phyloP scores from a whole-genome alignment of 92 coral and sea anemone genomes.

The Zoanthus solanderi region DNA sequence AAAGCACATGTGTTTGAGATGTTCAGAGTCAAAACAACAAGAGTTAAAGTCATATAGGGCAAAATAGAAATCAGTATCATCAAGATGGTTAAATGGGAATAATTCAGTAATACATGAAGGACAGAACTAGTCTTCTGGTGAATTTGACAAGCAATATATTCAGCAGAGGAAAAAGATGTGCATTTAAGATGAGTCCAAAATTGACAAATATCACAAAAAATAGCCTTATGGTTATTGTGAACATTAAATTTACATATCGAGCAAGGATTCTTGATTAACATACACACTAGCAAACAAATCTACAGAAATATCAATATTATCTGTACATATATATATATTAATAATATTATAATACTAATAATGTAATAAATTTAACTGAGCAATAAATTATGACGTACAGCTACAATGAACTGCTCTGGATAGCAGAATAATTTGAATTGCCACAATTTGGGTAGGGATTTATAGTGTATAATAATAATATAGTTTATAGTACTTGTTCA shows the following conservation, averaged over 20 bases:
- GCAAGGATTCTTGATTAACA: slow-evolving; percentile 34
- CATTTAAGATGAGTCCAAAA: slow-evolving; percentile 63
- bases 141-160: slow-evolving; percentile 53
- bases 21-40: slow-evolving; percentile 32
- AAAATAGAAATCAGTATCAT: slow-evolving; percentile 53
- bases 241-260: slow-evolving; percentile 53
- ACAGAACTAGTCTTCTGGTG: slow-evolving; percentile 59
- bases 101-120: slow-evolving; percentile 37
- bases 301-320: slow-evolving; percentile 4
- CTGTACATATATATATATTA: background rate
- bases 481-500: background rate
- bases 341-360: background rate
- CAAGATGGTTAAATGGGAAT: slow-evolving; percentile 53
- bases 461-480: background rate
- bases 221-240: slow-evolving; percentile 63
- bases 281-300: slow-evolving; percentile 24
- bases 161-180: slow-evolving; percentile 39
- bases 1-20: slow-evolving; percentile 21
- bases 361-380: background rate
- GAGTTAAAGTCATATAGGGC: slow-evolving; percentile 41
- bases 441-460: slow-evolving; percentile 9
- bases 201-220: slow-evolving; percentile 57
- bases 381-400: background rate
- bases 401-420: background rate
- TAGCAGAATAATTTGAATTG: background rate